These are phyloP conservation scores for Dioctria rufipes DNA, from an alignment of 2,888 invertebrate species.

Conservation along the genomic window DNA sequence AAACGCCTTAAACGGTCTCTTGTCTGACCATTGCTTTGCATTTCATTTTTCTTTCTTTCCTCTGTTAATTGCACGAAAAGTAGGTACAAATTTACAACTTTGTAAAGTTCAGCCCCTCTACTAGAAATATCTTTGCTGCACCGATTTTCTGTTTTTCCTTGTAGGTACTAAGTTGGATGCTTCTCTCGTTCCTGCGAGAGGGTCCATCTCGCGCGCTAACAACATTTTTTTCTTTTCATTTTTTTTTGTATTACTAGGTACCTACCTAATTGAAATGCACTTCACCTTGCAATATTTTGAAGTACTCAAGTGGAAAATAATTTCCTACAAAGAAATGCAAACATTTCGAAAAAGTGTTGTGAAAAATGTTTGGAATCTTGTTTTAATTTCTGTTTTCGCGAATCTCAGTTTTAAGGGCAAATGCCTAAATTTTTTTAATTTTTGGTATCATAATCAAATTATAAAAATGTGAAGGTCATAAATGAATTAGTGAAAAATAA, in stretches of 20 bases:
- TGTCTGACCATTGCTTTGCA: conserved; percentile 34
- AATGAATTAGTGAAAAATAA: too few species aligned
- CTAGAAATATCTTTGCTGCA: background rate
- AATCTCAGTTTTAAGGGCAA: background rate
- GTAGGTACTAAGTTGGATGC: background rate
- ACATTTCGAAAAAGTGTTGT: conserved; percentile 34
- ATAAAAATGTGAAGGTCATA: too few species aligned
- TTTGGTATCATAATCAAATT: too few species aligned
- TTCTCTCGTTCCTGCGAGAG: background rate
- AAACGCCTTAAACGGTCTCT: conserved; percentile 41
- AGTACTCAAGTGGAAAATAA: conserved; percentile 46
- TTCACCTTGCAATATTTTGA: conserved; percentile 39
- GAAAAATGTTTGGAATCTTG: background rate
- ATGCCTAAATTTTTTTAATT: too few species aligned
- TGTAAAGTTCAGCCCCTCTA: background rate
- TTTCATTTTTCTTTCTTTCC: conserved; percentile 5
- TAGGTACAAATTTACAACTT: conserved; percentile 17
- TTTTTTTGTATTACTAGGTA: too few species aligned
- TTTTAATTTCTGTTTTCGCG: background rate
- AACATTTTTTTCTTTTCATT: background rate
- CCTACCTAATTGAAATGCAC: conserved; percentile 42
- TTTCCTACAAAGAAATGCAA: conserved; percentile 38
- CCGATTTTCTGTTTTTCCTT: conserved; percentile 2
- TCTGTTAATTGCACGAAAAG: conserved; percentile 18
- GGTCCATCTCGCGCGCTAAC: background rate